These are phyloP conservation scores for Erythrolamprus reginae DNA, from an alignment of 2,113 vertebrate genomes.

Conservation along the genomic window DNA sequence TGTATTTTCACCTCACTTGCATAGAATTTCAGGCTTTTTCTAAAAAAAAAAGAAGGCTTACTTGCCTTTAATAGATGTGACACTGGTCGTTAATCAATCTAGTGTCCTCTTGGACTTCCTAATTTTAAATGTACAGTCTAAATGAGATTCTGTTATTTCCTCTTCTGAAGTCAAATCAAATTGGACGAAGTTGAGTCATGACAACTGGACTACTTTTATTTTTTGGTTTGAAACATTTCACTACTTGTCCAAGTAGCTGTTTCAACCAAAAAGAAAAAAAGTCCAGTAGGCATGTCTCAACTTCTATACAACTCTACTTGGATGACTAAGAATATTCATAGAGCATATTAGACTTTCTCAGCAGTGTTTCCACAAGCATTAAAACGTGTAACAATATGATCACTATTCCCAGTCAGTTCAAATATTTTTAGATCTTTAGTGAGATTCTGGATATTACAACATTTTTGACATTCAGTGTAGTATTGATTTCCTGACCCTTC, in stretches of 20 bases:
- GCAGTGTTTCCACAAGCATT: not conserved
- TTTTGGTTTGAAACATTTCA: not conserved
- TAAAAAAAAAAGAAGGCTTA: not conserved
- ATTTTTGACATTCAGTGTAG: not conserved
- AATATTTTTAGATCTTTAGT: not conserved
- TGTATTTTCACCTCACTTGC: not conserved
- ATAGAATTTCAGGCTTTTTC: not conserved
- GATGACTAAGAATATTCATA: not conserved
- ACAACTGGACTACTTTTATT: not conserved
- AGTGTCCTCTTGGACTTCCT: not conserved
- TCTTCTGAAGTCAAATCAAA: not conserved
- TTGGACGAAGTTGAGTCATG: not conserved
- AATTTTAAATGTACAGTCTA: not conserved
- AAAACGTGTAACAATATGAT: not conserved
- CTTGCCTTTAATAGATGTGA: not conserved
- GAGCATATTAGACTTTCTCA: not conserved
- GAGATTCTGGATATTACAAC: not conserved
- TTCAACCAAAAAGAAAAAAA: not conserved
- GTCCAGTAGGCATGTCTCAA: not conserved
- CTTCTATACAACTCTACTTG: not conserved
- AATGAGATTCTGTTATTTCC: not conserved
- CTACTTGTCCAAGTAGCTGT: not conserved
- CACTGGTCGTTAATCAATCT: not conserved
- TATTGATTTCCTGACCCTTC: not conserved
- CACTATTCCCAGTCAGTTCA: not conserved